These are phyloP conservation scores for Madoqua kirkii DNA, from an alignment of 2,113 vertebrate species.

Conservation along the genomic window DNA sequence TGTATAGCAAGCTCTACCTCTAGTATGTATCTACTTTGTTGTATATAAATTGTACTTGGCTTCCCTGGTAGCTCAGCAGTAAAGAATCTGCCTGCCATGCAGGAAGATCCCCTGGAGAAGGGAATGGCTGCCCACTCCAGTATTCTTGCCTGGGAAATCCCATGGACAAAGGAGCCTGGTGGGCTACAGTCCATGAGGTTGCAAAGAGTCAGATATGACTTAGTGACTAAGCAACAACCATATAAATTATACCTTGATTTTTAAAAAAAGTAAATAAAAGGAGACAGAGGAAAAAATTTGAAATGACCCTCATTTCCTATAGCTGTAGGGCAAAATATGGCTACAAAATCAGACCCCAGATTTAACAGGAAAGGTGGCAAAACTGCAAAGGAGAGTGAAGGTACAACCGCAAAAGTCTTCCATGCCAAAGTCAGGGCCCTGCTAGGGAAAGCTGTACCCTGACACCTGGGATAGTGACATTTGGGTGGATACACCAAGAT, in stretches of 20 bases:
- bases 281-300: not conserved
- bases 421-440: not conserved
- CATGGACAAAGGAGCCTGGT: not conserved
- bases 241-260: not conserved
- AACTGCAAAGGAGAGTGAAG: not conserved
- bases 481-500: not conserved
- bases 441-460: not conserved
- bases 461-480: not conserved
- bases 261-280: not conserved
- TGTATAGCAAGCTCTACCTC: not conserved
- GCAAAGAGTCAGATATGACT: not conserved
- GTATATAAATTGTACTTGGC: not conserved
- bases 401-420: not conserved
- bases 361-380: not conserved
- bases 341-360: not conserved
- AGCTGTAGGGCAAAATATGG: not conserved
- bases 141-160: not conserved
- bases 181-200: not conserved
- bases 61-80: not conserved
- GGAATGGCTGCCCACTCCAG: not conserved
- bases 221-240: not conserved
- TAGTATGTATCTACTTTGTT: not conserved
- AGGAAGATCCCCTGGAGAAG: not conserved
- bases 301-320: not conserved
- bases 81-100: not conserved